phyloP scores from a whole-genome alignment of 2,113 vertebrate species.

The Typhlomys cinereus region DNA sequence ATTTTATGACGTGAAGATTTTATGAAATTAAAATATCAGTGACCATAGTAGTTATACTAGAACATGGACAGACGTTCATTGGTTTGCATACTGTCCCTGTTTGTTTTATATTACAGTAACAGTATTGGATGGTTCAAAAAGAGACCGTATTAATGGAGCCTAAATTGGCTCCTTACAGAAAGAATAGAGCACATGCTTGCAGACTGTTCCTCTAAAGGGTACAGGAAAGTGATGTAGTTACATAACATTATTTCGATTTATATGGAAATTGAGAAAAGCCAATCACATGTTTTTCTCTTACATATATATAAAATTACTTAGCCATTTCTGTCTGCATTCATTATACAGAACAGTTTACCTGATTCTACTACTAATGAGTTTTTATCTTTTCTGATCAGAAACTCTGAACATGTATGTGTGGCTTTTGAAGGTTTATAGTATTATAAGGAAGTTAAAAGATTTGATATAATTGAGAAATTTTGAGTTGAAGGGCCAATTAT shows the following conservation, averaged over 20 bases:
- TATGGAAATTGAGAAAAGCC: neutral
- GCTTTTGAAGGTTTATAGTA: neutral
- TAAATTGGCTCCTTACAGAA: neutral
- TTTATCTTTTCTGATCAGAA: neutral
- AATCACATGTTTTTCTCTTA: neutral
- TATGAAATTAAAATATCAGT: constrained; percentile 30
- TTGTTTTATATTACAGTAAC: neutral
- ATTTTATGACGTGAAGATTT: constrained; percentile 20
- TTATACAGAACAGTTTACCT: neutral
- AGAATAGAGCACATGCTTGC: neutral
- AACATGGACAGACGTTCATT: neutral
- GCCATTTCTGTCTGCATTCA: neutral
- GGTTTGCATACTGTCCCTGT: neutral
- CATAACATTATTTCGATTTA: neutral
- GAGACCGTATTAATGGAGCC: neutral
- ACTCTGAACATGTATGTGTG: too few relatives aligned
- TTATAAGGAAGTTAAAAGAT: neutral
- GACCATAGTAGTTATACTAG: neutral
- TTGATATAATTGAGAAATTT: neutral
- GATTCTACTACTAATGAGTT: neutral
- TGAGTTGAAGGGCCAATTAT: neutral
- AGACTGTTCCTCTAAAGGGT: neutral
- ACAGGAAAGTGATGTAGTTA: neutral
- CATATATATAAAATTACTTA: neutral
- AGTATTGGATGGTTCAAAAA: neutral